phyloP scores from a whole-genome alignment of 2,113 vertebrate species.

The Gymnarchus niloticus region DNA sequence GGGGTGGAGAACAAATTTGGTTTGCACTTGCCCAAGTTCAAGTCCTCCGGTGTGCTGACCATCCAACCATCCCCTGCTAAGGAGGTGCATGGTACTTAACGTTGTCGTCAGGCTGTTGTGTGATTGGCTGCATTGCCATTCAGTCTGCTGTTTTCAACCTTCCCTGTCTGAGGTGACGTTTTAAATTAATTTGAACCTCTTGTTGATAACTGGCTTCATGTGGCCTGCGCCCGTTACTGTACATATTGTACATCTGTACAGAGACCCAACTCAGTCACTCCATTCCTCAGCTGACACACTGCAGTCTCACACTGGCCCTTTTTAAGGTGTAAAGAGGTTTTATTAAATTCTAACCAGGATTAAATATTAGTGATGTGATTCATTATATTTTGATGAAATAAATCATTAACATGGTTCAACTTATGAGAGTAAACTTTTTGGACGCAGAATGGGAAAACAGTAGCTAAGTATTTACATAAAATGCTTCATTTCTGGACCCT shows the following conservation, averaged over 20 bases:
- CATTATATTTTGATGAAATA: slow-evolving; percentile 70
- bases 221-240: slow-evolving; percentile 75
- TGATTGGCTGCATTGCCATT: slow-evolving; percentile 64
- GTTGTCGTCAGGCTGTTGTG: slow-evolving; percentile 22
- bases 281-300: neutral
- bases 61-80: slow-evolving; percentile 55
- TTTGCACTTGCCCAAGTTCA: slow-evolving; percentile 89
- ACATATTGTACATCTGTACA: slow-evolving; percentile 94
- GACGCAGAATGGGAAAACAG: neutral
- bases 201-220: slow-evolving; percentile 63
- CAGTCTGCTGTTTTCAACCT: slow-evolving; percentile 43
- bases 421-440: slow-evolving; percentile 39
- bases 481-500: neutral
- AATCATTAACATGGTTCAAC: slow-evolving; percentile 58
- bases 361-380: slow-evolving; percentile 63
- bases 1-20: slow-evolving; percentile 95
- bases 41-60: slow-evolving; percentile 51
- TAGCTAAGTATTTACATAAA: neutral
- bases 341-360: slow-evolving; percentile 63
- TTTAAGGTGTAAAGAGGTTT: slow-evolving; percentile 83
- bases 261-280: slow-evolving; percentile 51
- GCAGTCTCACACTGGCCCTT: slow-evolving; percentile 58
- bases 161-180: slow-evolving; percentile 45
- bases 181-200: slow-evolving; percentile 43
- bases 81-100: slow-evolving; percentile 40